Percentiles rank a stretch among this genome's conserved stretches.
phyloP scores from a whole-genome alignment of 2,888 invertebrate genomes.

The Thereva unica region DNA sequence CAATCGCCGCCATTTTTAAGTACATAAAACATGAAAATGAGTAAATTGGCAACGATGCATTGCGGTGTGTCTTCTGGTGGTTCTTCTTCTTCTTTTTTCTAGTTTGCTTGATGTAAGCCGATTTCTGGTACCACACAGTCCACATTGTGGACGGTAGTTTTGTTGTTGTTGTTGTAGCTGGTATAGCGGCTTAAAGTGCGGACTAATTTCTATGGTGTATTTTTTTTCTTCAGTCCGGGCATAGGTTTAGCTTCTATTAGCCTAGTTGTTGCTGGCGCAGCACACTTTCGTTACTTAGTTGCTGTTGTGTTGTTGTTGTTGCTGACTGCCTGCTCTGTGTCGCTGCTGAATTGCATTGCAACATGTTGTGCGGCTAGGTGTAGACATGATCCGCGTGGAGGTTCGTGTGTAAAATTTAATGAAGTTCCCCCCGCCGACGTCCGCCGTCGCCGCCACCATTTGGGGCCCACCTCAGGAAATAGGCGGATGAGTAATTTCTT shows the following conservation, averaged over 20 bases:
- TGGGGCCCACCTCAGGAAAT: background rate
- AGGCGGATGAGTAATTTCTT: constrained; percentile 10
- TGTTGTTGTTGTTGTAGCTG: background rate
- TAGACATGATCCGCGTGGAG: background rate
- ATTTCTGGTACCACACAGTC: too few relatives aligned
- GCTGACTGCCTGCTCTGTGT: constrained; percentile 13
- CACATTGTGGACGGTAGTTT: too few relatives aligned
- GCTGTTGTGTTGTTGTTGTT: constrained; percentile 12
- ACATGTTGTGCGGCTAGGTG: background rate
- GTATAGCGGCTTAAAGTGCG: background rate
- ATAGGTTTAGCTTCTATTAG: constrained; percentile 14
- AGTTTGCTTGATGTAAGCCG: background rate
- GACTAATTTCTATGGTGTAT: background rate
- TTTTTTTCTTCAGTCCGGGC: too few relatives aligned
- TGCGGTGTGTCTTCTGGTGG: background rate
- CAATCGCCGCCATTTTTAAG: background rate
- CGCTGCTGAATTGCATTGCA: constrained; percentile 2
- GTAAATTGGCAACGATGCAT: constrained; percentile 15
- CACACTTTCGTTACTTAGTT: too few relatives aligned
- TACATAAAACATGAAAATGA: constrained; percentile 11
- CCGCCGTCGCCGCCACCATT: background rate
- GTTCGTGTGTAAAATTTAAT: constrained; percentile 25
- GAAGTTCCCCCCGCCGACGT: constrained; percentile 4
- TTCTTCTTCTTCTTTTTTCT: background rate
- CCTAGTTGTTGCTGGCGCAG: background rate